A percentile compares a stretch with the other conserved stretches of the same genome.
phyloP scores from a whole-genome alignment of 2,888 invertebrate genomes.

The Chelonus formosanus region DNA sequence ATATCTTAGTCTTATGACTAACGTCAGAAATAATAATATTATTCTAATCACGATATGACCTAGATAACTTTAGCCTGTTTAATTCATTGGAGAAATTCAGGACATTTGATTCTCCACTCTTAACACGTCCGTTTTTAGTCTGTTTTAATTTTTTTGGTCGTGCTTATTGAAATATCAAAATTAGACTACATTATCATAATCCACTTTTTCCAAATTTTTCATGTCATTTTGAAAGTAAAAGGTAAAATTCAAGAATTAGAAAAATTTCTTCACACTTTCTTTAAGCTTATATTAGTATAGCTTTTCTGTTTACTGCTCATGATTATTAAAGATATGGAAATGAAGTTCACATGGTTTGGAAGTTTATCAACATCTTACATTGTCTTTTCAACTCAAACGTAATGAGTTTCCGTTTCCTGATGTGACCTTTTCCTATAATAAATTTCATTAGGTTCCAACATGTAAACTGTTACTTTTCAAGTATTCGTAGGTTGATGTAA shows the following conservation, averaged over 20 bases:
- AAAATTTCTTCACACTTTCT: neutral
- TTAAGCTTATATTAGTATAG: neutral
- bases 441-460: too few species aligned
- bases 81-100: constrained; percentile 46
- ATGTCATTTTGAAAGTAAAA: too few species aligned
- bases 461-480: too few species aligned
- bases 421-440: neutral
- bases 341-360: constrained; percentile 8
- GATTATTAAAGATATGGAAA: constrained; percentile 7
- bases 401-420: constrained; percentile 10
- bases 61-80: constrained; percentile 34
- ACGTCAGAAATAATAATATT: constrained; percentile 23
- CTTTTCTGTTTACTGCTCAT: too few species aligned
- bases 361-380: constrained; percentile 10
- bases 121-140: too few species aligned
- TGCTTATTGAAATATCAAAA: too few species aligned
- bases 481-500: too few species aligned
- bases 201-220: too few species aligned
- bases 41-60: constrained; percentile 41
- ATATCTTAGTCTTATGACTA: neutral
- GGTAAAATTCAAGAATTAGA: neutral
- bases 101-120: constrained; percentile 25
- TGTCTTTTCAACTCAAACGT: neutral
- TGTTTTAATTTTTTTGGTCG: too few species aligned
- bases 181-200: too few species aligned